Conservation (phyloP, 1,140 invertebrate genomes). For the Dinoponera quadriceps region DNA sequence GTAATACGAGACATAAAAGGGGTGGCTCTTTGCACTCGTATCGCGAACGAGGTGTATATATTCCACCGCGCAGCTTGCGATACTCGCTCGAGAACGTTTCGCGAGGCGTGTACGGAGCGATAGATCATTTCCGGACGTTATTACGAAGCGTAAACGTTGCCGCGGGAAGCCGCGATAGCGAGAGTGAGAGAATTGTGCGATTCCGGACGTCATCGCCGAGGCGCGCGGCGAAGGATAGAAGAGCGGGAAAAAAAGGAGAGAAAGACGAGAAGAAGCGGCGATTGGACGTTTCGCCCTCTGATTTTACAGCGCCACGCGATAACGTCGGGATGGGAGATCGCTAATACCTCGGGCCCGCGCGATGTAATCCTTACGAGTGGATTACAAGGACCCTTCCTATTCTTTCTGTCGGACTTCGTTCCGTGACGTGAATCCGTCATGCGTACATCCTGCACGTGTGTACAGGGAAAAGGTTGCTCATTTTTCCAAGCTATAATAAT, state of each 20-base stretch:
- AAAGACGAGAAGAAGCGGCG: constrained; percentile 53
- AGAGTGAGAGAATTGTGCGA: constrained; percentile 7
- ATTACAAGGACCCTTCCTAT: constrained; percentile 6
- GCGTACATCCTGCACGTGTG: no score
- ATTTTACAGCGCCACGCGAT: constrained; percentile 33
- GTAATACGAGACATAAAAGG: neutral
- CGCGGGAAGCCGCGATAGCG: constrained; percentile 5
- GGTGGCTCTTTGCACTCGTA: neutral
- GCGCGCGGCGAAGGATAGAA: neutral
- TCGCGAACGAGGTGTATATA: constrained; percentile 23
- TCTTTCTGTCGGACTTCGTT: constrained; percentile 18
- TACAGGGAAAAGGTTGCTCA: no score
- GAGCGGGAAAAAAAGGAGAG: constrained; percentile 21
- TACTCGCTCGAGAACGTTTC: constrained; percentile 5
- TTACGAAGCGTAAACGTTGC: constrained; percentile 43
- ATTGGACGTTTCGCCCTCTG: constrained; percentile 27
- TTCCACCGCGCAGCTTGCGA: neutral
- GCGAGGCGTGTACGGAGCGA: constrained; percentile 20
- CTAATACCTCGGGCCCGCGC: neutral
- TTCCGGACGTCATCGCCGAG: constrained; percentile 4
- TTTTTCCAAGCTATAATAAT: no score
- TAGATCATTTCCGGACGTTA: constrained; percentile 57
- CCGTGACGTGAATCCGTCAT: constrained; percentile 15
- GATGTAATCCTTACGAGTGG: constrained; percentile 1
- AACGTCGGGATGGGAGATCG: neutral